Base-by-base conservation (phyloP, 1,140 invertebrate genomes). In the Nixonia krombeini region DNA sequence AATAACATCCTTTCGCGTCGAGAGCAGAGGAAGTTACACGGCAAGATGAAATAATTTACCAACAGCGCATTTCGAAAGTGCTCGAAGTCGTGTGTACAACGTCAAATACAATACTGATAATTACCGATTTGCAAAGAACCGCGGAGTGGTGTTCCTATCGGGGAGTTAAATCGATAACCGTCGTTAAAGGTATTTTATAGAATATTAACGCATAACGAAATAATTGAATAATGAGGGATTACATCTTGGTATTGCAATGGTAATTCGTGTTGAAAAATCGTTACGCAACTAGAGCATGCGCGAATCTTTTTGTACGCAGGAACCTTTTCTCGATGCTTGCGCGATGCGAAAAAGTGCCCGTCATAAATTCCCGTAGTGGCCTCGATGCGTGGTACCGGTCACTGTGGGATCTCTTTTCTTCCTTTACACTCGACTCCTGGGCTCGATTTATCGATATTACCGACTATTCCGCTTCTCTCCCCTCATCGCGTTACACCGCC, bases 381-480 rank as follows among this genome's bases (percentile, higher is more conserved):
- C 74, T 52, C 72, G 64, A 42, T 69, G 72, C 69, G 70, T 70
- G 64, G 61, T 69, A 59, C 70, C 53, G 45, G 56, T 72, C 66
- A 56, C 70, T 41, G 10, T 16, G 57, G 63, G 56, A 49, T 61
- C 44, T 55, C 67, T 66, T 76, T 73, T 72, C 70, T 71, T 69
- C 46, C 64, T 71, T 78, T 80, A 74, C 61, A 67, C 69, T 69
- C 52, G 44, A 52, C 23, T 70, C 50, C 45, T 33, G 47, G 12
- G 31, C 61, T 74, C 72, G 61, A 81, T 78, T 81, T 82, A 82
- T 80, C 66, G 76, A 71, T 74, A 70, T 73, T 80, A 76, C 73
- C 35, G 25, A 29, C 10, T 10, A 44, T 37, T 37, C 15, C 41
- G 1, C 25, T 17, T 18, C 38, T 41, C 10, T 9, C 38, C 1